A percentile compares a stretch with the other conserved stretches of the same genome.
phyloP scores from a whole-genome alignment of 2,113 vertebrate species.

The Hydrolagus affinis region DNA sequence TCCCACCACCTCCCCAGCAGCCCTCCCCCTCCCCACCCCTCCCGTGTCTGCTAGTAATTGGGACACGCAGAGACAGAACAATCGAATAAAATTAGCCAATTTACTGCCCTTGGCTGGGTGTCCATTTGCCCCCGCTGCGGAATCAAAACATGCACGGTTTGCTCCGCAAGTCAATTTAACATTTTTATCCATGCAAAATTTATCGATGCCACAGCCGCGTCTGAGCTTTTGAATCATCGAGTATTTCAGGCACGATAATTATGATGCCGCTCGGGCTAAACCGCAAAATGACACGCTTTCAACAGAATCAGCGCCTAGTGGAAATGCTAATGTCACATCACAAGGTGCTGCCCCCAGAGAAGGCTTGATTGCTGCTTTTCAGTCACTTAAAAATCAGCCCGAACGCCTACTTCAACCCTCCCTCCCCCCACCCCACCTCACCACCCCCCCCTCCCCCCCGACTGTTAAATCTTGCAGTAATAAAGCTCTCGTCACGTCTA shows the following conservation, averaged over 20 bases:
- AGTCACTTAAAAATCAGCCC: too few relatives aligned
- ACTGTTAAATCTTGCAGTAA: too few relatives aligned
- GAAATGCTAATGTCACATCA: neutral
- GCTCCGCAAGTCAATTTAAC: neutral
- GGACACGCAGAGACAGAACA: neutral
- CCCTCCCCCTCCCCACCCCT: too few relatives aligned
- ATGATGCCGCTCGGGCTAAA: neutral
- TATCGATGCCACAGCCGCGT: too few relatives aligned
- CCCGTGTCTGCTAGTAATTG: neutral
- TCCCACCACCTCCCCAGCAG: too few relatives aligned
- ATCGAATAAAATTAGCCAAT: neutral
- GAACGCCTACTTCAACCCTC: too few relatives aligned
- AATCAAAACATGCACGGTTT: neutral
- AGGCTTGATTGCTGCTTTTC: neutral
- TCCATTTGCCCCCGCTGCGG: neutral
- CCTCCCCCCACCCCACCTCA: too few relatives aligned
- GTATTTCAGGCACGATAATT: neutral
- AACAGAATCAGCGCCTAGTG: too few relatives aligned
- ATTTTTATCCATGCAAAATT: neutral
- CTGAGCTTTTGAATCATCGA: neutral
- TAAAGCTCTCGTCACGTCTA: too few relatives aligned
- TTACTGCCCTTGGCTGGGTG: neutral
- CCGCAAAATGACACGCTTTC: neutral
- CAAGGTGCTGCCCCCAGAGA: neutral
- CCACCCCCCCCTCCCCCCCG: too few relatives aligned